Base-by-base conservation (phyloP, 2,113 vertebrate genomes). In the Speoplatyrhinus poulsoni region DNA sequence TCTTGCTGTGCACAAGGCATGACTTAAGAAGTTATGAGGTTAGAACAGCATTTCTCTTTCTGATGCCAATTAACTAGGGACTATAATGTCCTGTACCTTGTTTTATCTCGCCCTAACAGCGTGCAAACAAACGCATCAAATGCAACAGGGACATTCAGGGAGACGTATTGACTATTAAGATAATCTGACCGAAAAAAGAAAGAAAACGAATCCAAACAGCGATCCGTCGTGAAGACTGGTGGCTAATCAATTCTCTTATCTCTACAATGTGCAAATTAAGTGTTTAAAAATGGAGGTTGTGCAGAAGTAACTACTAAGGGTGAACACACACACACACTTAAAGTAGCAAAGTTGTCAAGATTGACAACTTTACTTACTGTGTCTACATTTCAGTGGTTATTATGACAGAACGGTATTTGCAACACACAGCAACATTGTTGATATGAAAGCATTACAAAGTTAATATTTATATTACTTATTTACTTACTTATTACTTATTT, bases 1-100 rank as follows among this genome's bases (percentile, higher is more conserved):
- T 90, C 92, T 91, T 74, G 91, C 92, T 92, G 92, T 90, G 92
- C 93, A 92, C 90, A 84, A 92, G 91, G 90, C 93, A 93, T 93
- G 92, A 93, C 92, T 92, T 90, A 90, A 90, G 90, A 92, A 91
- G 91, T 94, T 94, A 92, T 92, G 90, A 94, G 93, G 91, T 93
- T 93, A 89, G 85, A 89, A 89, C 85, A 53, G 85, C 84, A 82
- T 90, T 90, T 88, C 82, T 85, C 81, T 76, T 82, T 86, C 87
- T 89, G 86, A 89, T 86, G 87, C 80, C 92, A 93, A 93, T 93
- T 92, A 93, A 92, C 89, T 77, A 67, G 77, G 47, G 73, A 87
- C 83, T 89, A 62, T 84, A 87, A 89, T 88, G 87, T 88, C 84
- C 89, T 87, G 36, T 77, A 89, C 91, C 89, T 92, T 92, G 89